phyloP scores from a whole-genome alignment of 2,888 invertebrate genomes.

The Eristalis intricaria region DNA sequence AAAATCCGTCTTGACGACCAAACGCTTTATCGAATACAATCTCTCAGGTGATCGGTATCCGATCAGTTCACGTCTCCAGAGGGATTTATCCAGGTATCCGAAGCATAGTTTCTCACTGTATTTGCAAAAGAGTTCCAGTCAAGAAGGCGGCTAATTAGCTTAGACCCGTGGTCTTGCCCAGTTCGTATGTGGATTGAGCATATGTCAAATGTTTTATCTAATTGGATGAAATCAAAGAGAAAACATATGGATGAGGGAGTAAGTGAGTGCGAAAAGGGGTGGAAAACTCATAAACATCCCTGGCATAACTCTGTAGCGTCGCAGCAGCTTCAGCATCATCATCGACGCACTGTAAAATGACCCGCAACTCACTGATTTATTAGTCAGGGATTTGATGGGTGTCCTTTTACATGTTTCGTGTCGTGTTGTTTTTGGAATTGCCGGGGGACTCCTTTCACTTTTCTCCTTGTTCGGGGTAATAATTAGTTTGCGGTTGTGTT shows the following conservation, averaged over 20 bases:
- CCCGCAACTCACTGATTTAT: slow-evolving; percentile 69
- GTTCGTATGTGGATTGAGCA: slow-evolving; percentile 57
- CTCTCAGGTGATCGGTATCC: slow-evolving; percentile 36
- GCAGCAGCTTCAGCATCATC: slow-evolving; percentile 2
- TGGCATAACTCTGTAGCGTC: slow-evolving; percentile 14
- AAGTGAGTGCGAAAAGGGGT: slow-evolving; percentile 69
- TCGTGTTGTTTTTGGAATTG: slow-evolving; percentile 24
- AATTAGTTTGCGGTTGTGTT: slow-evolving; percentile 64
- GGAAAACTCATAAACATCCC: slow-evolving; percentile 59
- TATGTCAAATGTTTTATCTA: slow-evolving; percentile 70
- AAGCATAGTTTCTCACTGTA: neutral
- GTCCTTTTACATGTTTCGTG: slow-evolving; percentile 67
- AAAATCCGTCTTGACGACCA: slow-evolving; percentile 16
- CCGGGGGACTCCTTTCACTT: slow-evolving; percentile 55
- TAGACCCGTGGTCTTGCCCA: slow-evolving; percentile 37
- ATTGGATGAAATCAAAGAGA: slow-evolving; percentile 71
- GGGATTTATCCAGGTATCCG: slow-evolving; percentile 20
- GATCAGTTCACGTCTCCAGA: slow-evolving; percentile 5
- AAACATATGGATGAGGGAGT: slow-evolving; percentile 62
- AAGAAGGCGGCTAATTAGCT: slow-evolving; percentile 60
- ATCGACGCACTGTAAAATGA: slow-evolving; percentile 57
- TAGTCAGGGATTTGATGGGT: slow-evolving; percentile 70
- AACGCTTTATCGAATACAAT: slow-evolving; percentile 45
- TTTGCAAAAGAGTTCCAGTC: neutral
- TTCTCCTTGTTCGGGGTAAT: slow-evolving; percentile 52